These are phyloP conservation scores for Cryptoleucopteryx plumbea DNA, from an alignment of 2,113 vertebrate genomes.

Conservation along the genomic window DNA sequence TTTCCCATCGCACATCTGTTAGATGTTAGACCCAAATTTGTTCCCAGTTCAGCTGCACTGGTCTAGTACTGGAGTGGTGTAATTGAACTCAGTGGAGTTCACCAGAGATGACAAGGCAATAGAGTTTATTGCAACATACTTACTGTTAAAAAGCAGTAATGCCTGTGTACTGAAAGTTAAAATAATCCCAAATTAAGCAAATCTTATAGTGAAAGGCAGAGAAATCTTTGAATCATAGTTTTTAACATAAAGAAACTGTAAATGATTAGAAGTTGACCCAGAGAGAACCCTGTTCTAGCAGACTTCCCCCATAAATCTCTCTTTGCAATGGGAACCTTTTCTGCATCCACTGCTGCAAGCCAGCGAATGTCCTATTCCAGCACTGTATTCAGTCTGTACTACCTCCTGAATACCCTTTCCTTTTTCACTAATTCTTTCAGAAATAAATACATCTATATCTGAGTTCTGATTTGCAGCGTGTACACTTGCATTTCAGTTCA, in stretches of 20 bases:
- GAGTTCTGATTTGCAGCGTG: not conserved
- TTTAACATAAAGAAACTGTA: not conserved
- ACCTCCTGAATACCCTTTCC: not conserved
- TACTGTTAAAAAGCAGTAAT: not conserved
- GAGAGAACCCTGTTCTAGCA: not conserved
- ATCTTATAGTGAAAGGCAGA: not conserved
- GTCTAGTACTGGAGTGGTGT: slow-evolving; percentile 12
- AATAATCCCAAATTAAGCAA: not conserved
- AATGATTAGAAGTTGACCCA: not conserved
- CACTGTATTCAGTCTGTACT: not conserved
- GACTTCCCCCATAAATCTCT: not conserved
- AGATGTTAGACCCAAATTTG: slow-evolving; percentile 36
- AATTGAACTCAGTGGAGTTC: slow-evolving; percentile 14
- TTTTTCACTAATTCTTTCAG: not conserved
- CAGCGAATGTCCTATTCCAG: not conserved
- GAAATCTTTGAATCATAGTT: not conserved
- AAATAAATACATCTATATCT: not conserved
- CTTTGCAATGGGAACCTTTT: not conserved
- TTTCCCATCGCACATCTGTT: slow-evolving; percentile 56
- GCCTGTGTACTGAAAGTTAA: not conserved
- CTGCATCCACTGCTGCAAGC: not conserved
- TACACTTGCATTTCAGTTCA: not conserved
- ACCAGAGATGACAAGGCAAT: slow-evolving; percentile 1
- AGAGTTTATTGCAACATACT: not conserved
- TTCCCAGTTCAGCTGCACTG: slow-evolving; percentile 56